Base-by-base conservation (phyloP, 1,140 invertebrate genomes). In the Trachymyrmex cornetzi region DNA sequence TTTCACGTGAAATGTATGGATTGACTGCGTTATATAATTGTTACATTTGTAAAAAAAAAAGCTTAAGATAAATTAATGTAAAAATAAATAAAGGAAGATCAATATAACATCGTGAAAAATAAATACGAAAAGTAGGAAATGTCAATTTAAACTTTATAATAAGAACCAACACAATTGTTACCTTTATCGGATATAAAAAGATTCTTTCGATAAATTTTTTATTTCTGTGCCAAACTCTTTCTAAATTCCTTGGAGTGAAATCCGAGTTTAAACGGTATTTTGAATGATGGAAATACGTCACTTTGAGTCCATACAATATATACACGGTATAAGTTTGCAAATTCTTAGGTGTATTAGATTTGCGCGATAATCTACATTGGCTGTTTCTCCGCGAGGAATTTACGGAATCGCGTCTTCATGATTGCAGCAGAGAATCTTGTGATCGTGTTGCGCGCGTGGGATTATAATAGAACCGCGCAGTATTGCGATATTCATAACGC, bases 401-500 rank as follows among this genome's bases (percentile, higher is more conserved):
- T n/a, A 19, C 24, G 16, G 30, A 48, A 57, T 61, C 55, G 27
- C 57, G 12, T 75, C 38, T 59, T 72, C 19, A 38, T 67, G 79
- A 82, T 59, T 82, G 50, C 79, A 24, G 38, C 24, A 57, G 44
- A n/a, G 30, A 61, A 84, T 84, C 69, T 19, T 44, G n/a, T 38
- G 44, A 84, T 84, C 55, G 69, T 22, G 50, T 72, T 59, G 44
- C 19, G 55, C 34, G 30, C 30, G 30, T n/a, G 19, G 44, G 80
- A 84, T 84, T 84, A 84, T 57, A 75, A 61, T 74, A 7, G 34
- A 30, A 50, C 66, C 48, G 66, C 64, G n/a, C 48, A 48, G 48
- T 71, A 75, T 75, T 84, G 55, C 72, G 69, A 84, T 84, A 84
- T 84, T 84, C 80, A 75, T 84, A 84, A 75, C 55, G 69, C 38